phyloP scores from a whole-genome alignment of 2,888 invertebrate species.

The Cremastinae sp. region DNA sequence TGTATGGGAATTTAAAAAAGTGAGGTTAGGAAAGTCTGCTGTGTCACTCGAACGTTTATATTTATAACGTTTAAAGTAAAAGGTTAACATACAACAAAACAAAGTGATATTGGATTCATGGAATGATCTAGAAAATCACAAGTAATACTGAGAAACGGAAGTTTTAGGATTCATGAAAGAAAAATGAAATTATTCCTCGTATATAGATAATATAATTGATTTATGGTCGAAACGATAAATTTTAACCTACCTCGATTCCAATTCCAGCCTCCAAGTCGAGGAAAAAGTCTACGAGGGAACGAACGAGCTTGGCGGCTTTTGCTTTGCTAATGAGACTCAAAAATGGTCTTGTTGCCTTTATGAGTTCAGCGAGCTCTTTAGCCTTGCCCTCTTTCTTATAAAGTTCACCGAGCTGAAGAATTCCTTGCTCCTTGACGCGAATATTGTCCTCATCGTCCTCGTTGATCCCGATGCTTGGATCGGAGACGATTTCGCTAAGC shows the following conservation, averaged over 20 bases:
- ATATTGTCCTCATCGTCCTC: conserved; percentile 95
- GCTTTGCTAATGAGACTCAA: conserved; percentile 98
- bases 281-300: conserved; percentile 98
- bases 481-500: conserved; percentile 89
- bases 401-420: conserved; percentile 94
- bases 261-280: conserved; percentile 97
- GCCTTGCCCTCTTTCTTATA: conserved; percentile 97
- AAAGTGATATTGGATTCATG: not conserved
- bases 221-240: conserved; percentile 1
- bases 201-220: not conserved
- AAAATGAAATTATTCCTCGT: not conserved
- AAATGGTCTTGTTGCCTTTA: conserved; percentile 97
- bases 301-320: conserved; percentile 98
- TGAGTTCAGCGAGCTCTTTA: conserved; percentile 94
- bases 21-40: conserved; percentile 55
- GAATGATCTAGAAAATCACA: not conserved
- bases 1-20: conserved; percentile 8
- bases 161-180: not conserved
- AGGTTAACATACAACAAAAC: conserved; percentile 12
- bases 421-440: conserved; percentile 95
- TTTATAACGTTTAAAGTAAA: conserved; percentile 9
- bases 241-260: conserved; percentile 89
- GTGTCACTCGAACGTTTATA: conserved; percentile 37
- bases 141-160: not conserved
- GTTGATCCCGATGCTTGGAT: conserved; percentile 87